phyloP scores from a whole-genome alignment of 2,797 vertebrate genomes.

The Clarias platycephalus region DNA sequence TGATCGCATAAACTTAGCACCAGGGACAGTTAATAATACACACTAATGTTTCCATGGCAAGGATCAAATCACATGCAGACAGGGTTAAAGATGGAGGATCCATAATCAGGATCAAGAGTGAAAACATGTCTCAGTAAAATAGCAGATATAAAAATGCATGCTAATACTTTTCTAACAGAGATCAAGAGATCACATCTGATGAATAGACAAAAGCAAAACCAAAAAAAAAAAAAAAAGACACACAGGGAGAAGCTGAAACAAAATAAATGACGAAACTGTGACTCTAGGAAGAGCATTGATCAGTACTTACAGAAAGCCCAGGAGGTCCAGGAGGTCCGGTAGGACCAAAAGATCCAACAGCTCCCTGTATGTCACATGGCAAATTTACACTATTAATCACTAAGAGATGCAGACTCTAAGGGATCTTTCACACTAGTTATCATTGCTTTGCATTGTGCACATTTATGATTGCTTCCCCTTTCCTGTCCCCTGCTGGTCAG shows the following conservation, averaged over 20 bases:
- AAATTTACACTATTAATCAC: constrained; percentile 27
- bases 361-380: constrained; percentile 71
- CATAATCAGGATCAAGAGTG: neutral
- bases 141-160: neutral
- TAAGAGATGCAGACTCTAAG: neutral
- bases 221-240: neutral
- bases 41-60: neutral
- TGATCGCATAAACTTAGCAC: neutral
- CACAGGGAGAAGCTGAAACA: neutral
- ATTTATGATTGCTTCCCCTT: too few species aligned
- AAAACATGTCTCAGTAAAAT: neutral
- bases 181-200: neutral
- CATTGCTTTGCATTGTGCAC: too few species aligned
- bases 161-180: neutral
- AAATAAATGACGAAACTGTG: neutral
- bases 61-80: neutral
- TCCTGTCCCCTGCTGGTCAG: too few species aligned
- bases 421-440: too few species aligned
- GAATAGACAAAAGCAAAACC: neutral
- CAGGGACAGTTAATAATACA: neutral
- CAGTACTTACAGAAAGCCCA: constrained; percentile 80
- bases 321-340: constrained; percentile 79
- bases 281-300: neutral
- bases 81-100: neutral
- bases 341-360: constrained; percentile 73